Conservation (phyloP, 1,140 invertebrate genomes). For the Aricia agestis region DNA sequence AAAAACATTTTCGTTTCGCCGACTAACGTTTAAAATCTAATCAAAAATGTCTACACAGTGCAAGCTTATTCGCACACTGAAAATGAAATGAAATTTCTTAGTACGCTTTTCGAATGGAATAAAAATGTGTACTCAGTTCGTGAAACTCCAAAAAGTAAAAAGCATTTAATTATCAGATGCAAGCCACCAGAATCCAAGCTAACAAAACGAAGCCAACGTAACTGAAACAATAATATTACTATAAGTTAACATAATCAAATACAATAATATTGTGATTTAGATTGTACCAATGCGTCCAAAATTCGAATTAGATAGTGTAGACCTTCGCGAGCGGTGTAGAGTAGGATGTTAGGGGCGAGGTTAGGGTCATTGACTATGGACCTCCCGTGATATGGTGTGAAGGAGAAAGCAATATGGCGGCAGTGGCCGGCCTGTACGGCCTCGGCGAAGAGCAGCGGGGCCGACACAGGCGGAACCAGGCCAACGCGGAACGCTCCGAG, state of each 20-base stretch:
- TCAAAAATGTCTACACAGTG: not conserved
- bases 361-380: slow-evolving; percentile 25
- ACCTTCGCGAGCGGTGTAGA: slow-evolving; percentile 33
- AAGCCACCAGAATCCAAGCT: slow-evolving; percentile 27
- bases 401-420: slow-evolving; percentile 48
- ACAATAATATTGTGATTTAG: slow-evolving; percentile 74
- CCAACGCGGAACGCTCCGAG: slow-evolving; percentile 65
- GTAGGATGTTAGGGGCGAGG: slow-evolving; percentile 29
- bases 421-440: slow-evolving; percentile 65
- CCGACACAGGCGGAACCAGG: slow-evolving; percentile 62
- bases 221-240: slow-evolving; percentile 37
- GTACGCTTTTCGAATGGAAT: not conserved
- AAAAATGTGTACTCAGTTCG: not conserved
- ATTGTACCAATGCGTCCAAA: slow-evolving; percentile 68
- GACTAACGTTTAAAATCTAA: not conserved
- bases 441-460: slow-evolving; percentile 66
- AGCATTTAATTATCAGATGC: slow-evolving; percentile 30
- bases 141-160: slow-evolving; percentile 25
- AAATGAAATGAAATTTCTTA: not conserved
- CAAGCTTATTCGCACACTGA: not conserved
- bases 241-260: slow-evolving; percentile 36
- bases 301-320: slow-evolving; percentile 53
- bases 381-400: slow-evolving; percentile 34
- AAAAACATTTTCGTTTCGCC: not conserved
- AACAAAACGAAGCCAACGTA: slow-evolving; percentile 31